Conservation (phyloP, 1,140 invertebrate genomes). For the Drosophila repleta region DNA sequence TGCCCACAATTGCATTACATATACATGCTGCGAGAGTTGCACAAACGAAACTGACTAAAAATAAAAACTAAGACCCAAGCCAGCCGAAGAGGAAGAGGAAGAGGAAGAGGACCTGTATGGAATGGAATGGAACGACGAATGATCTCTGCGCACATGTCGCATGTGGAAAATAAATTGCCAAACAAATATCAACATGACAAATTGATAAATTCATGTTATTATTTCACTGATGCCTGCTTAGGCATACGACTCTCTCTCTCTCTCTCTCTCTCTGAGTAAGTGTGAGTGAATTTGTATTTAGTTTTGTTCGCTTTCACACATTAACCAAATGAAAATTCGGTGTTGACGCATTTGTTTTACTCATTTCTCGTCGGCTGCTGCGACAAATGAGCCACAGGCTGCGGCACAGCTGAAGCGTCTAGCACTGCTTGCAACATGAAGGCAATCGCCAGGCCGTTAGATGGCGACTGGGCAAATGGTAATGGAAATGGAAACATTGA, state of each 20-base stretch:
- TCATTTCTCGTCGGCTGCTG: conserved; percentile 52
- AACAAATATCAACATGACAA: conserved; percentile 83
- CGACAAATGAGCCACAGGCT: conserved; percentile 72
- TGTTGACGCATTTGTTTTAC: conserved; percentile 82
- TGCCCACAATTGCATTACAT: conserved; percentile 66
- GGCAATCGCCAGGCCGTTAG: conserved; percentile 46
- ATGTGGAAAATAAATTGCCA: conserved; percentile 80
- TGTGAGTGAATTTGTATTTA: conserved; percentile 19
- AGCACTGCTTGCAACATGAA: conserved; percentile 19
- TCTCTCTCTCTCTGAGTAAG: conserved; percentile 14
- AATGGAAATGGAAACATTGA: conserved; percentile 68
- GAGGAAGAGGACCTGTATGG: background rate
- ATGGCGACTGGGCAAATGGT: conserved; percentile 32
- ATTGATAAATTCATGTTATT: conserved; percentile 83
- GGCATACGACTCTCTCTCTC: conserved; percentile 26
- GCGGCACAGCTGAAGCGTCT: conserved; percentile 61
- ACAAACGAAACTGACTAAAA: conserved; percentile 43
- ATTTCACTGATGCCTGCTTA: conserved; percentile 64
- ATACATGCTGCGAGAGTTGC: conserved; percentile 27
- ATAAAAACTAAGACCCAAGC: conserved; percentile 45
- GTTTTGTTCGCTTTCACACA: conserved; percentile 69
- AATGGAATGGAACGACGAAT: conserved; percentile 34
- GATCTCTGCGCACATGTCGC: conserved; percentile 44
- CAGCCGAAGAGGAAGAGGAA: conserved; percentile 21
- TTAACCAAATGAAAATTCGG: conserved; percentile 82